Conservation (phyloP, 2,797 vertebrate genomes). For the Diglossa cyanea region DNA sequence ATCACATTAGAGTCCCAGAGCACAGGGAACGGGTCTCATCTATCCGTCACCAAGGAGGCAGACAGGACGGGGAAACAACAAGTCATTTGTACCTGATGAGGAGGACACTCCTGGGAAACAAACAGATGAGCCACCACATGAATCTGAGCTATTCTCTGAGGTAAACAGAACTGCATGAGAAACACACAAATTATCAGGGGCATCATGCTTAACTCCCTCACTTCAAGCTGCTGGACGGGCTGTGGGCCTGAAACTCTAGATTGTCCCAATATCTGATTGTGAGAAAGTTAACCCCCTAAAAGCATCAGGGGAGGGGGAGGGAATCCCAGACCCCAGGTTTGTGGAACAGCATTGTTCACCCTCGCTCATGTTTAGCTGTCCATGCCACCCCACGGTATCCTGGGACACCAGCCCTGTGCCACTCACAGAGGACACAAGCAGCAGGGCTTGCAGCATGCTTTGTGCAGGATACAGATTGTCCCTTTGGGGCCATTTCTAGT, state of each 20-base stretch:
- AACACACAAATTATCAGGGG: conserved; percentile 84
- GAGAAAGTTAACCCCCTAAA: conserved; percentile 76
- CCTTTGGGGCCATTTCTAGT: neutral
- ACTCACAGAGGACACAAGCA: fast-evolving
- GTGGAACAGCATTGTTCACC: fast-evolving
- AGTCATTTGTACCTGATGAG: conserved; percentile 88
- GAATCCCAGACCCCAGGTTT: neutral
- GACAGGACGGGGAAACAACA: conserved; percentile 83
- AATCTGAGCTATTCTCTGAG: conserved; percentile 85
- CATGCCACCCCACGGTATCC: neutral
- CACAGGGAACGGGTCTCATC: conserved; percentile 83
- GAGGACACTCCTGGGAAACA: conserved; percentile 92
- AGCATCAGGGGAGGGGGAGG: neutral
- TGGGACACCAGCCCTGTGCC: neutral
- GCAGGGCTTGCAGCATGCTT: neutral
- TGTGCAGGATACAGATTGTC: neutral
- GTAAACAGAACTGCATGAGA: conserved; percentile 94
- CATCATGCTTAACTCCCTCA: conserved; percentile 79
- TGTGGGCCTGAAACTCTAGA: conserved; percentile 75
- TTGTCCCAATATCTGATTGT: conserved; percentile 73
- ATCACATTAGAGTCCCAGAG: conserved; percentile 86
- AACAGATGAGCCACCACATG: conserved; percentile 86
- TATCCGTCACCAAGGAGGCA: conserved; percentile 88
- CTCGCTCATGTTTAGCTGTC: neutral
- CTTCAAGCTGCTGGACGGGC: conserved; percentile 55